Conservation (phyloP, 64 coral and sea anemone genomes). For the Anthopleura sola region DNA sequence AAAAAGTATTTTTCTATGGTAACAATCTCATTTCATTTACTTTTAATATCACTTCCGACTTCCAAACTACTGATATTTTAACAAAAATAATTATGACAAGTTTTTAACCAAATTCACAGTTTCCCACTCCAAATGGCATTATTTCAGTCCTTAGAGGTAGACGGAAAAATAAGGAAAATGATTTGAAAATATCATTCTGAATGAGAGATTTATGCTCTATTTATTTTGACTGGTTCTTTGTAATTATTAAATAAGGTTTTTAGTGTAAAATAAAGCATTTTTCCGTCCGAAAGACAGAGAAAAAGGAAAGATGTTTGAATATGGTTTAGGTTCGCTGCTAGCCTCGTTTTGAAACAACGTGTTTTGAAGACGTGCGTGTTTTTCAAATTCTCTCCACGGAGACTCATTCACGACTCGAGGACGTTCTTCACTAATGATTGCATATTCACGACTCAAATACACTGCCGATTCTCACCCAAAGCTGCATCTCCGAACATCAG, state of each 20-base stretch:
- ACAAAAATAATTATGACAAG: too few relatives aligned
- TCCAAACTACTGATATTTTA: too few relatives aligned
- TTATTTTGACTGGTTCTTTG: neutral
- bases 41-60: too few relatives aligned
- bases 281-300: neutral
- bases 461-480: neutral
- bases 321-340: neutral
- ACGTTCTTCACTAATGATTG: neutral
- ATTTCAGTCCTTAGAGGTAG: too few relatives aligned
- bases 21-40: too few relatives aligned
- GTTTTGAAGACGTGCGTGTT: neutral
- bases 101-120: too few relatives aligned
- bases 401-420: neutral
- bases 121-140: too few relatives aligned
- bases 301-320: neutral
- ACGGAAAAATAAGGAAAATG: too few relatives aligned
- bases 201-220: neutral
- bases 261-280: neutral
- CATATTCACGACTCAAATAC: neutral
- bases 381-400: neutral
- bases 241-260: neutral
- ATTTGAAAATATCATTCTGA: too few relatives aligned
- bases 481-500: neutral
- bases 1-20: too few relatives aligned
- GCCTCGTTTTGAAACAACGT: slow-evolving; percentile 7